phyloP scores from a whole-genome alignment of 2,797 vertebrate genomes.

The Thunnus albacares region DNA sequence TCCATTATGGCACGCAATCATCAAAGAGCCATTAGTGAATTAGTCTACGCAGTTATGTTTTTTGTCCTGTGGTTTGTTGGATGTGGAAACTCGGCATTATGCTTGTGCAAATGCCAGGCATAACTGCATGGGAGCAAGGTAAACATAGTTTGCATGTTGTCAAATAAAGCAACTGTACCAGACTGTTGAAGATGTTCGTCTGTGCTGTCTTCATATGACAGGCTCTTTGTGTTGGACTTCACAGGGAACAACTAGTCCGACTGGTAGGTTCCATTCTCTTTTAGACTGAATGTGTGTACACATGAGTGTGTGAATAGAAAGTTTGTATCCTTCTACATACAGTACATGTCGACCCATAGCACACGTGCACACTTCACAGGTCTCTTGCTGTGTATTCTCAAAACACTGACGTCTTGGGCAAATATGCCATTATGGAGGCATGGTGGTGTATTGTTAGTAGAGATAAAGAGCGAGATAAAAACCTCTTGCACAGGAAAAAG shows the following conservation, averaged over 20 bases:
- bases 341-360: slow-evolving; percentile 8
- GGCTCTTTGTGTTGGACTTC: slow-evolving; percentile 63
- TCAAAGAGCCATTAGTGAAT: slow-evolving; percentile 50
- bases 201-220: slow-evolving; percentile 59
- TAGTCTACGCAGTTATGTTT: slow-evolving; percentile 1
- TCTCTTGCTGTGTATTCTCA: slow-evolving; percentile 64
- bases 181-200: slow-evolving; percentile 50
- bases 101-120: slow-evolving; percentile 71
- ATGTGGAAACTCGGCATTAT: slow-evolving; percentile 57
- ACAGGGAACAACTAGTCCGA: slow-evolving; percentile 68
- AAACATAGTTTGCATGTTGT: slow-evolving; percentile 79
- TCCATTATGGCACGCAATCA: slow-evolving; percentile 16
- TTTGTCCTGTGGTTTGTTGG: slow-evolving; percentile 49
- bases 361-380: slow-evolving; percentile 49
- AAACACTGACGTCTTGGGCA: slow-evolving; percentile 68
- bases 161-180: slow-evolving; percentile 69
- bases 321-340: slow-evolving; percentile 27
- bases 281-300: slow-evolving; percentile 40
- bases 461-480: slow-evolving; percentile 74
- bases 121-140: slow-evolving; percentile 70
- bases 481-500: slow-evolving; percentile 33
- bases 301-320: slow-evolving; percentile 1
- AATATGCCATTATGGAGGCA: slow-evolving; percentile 65
- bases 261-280: slow-evolving; percentile 77
- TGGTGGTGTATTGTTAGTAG: slow-evolving; percentile 79